phyloP scores from a whole-genome alignment of 2,113 vertebrate genomes.

The Ondatra zibethicus region DNA sequence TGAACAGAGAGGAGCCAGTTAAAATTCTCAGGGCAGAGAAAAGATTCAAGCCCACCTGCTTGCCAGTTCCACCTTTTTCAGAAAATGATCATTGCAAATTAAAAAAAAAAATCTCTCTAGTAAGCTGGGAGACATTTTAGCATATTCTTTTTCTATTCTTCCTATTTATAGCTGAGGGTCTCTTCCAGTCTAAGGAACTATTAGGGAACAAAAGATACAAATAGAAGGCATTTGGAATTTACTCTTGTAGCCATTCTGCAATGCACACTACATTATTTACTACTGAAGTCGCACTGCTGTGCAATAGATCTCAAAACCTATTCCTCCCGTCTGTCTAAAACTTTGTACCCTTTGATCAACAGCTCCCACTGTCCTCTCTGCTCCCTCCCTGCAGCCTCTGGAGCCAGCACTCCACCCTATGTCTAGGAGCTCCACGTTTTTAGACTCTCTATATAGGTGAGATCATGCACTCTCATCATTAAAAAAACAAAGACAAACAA shows the following conservation, averaged over 20 bases:
- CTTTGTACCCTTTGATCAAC: neutral
- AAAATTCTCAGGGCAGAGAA: neutral
- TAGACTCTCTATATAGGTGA: neutral
- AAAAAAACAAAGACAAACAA: neutral
- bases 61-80: constrained; percentile 18
- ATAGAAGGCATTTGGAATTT: neutral
- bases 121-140: neutral
- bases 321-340: neutral
- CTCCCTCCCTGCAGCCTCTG: no score
- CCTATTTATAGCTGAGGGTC: neutral
- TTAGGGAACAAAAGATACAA: constrained; percentile 29
- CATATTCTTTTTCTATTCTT: constrained; percentile 14
- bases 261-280: neutral
- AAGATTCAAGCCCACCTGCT: neutral
- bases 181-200: constrained; percentile 18
- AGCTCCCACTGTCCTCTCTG: rapidly evolving
- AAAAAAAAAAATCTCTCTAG: neutral
- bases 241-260: neutral
- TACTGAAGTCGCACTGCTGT: neutral
- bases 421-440: neutral
- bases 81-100: neutral
- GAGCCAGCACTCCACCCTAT: neutral
- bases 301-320: neutral
- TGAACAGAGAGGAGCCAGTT: neutral
- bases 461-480: neutral